Base-by-base conservation (phyloP, 2,888 invertebrate genomes). In the Synergus itoensis region DNA sequence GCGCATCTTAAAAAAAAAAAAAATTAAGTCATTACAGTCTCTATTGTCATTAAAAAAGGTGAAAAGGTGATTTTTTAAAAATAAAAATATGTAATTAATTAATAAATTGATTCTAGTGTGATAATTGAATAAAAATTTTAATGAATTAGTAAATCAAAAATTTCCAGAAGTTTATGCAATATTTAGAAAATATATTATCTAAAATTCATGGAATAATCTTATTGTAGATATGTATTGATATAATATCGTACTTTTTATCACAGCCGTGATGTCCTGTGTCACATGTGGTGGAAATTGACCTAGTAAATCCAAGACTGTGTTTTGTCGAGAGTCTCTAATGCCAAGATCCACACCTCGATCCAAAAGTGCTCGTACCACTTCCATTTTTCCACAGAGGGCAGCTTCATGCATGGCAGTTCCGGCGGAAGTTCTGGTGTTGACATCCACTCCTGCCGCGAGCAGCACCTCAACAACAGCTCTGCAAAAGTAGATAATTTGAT, bases 401-500 rank as follows among this genome's bases (percentile, higher is more conserved):
- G 99, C 98, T 91, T 98, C 98, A 93, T 99, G 99, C 82, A 99
- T 94, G 0, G 98, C 97, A 8, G 98, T 98, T 0, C 99, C 99
- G 48, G 96, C 95, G 81, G 96, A 95, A 16, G 98, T 98, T 86
- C 96, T 94, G 48, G 96, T 94, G 92, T 99, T 98, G 7, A 98
- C 97, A 91, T 97, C 96, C 87, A 98, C 96, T 0, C 98, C 98
- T 21, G 97, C 96, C 14, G 95, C 94, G 76, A 98, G 94, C 3
- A 99, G 93, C 0, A 96, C 95, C 87, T 96, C 95, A 48, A 98
- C 98, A 60, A 98, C 97, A 77, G 95, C 95, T 92, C 96, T 96
- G 93, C 28, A 88, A 84, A 45, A 82, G n/a, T 40, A 40, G 12
- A 43, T 18, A 18, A 60, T 16, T 60, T n/a, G 3, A 60, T 11